A percentile compares a stretch with the other conserved stretches of the same genome.
phyloP scores from a whole-genome alignment of 2,888 invertebrate genomes.

The Pelosia muscerda region DNA sequence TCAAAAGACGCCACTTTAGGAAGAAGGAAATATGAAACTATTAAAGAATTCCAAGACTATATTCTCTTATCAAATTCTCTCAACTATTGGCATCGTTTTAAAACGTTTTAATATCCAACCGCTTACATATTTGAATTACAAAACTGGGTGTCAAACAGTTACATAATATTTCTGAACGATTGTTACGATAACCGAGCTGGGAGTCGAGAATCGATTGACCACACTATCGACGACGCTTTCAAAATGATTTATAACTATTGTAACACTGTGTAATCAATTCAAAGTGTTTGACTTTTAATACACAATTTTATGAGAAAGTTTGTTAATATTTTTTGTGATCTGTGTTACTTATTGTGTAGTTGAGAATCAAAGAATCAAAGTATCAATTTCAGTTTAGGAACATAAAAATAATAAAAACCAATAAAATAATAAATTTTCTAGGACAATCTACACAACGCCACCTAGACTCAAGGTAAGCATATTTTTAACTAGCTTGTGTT shows the following conservation, averaged over 20 bases:
- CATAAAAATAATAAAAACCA: no score
- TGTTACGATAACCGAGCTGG: constrained; percentile 42
- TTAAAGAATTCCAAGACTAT: not conserved
- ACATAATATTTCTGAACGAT: constrained; percentile 38
- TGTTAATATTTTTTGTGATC: not conserved
- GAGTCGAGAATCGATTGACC: constrained; percentile 39
- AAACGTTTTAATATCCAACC: not conserved
- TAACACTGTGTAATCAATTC: constrained; percentile 43
- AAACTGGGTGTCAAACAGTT: constrained; percentile 46
- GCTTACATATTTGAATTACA: constrained; percentile 15
- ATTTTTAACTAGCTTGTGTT: no score
- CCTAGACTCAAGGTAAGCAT: no score
- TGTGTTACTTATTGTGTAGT: not conserved
- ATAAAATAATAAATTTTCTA: no score
- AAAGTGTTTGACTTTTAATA: constrained; percentile 24
- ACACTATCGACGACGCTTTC: constrained; percentile 45
- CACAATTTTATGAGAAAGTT: constrained; percentile 22
- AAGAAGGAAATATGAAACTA: no score
- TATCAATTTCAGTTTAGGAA: no score
- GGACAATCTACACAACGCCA: no score
- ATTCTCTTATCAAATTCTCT: not conserved
- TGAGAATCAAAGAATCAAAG: no score
- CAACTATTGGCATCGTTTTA: not conserved
- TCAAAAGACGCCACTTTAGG: no score
- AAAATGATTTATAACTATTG: constrained; percentile 48